Evolutionary conservation across 2,888 invertebrate species (phyloP), one percentile per base, ranked within the genome.

Genomic region (Elmis aenea): DNA sequence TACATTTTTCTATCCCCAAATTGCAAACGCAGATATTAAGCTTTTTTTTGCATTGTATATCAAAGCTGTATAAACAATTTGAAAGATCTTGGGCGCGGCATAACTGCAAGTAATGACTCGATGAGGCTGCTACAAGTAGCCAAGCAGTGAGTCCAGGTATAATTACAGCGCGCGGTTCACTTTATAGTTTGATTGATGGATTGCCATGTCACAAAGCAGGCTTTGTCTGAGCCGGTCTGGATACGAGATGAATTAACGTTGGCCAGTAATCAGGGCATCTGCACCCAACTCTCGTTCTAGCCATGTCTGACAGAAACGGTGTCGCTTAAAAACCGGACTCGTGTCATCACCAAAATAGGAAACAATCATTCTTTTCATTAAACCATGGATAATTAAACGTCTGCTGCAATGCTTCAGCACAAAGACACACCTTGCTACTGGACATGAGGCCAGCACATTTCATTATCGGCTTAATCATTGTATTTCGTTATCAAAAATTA

Each of bases 111-210:
- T 8, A 18, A 8, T 8, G 8, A 18, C 18, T 18, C 18, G 8
- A 20, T 20, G 25, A 26, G 29, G 14, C 20, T n/a, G n/a, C n/a
- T 18, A 30, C 48, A 48, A 52, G 51, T 54, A 50, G 52, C 50
- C 37, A 31, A 41, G 45, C 47, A 46, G 45, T 42, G 45, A 40
- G 53, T 48, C 48, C 50, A 52, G 50, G 50, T 57, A 58, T 59
- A 58, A 57, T 58, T 58, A 55, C 54, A 50, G 32, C 42, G 46
- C 25, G 52, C 57, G 57, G 57, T 51, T 52, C 32, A 49, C 54
- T 57, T 58, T 56, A 51, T 53, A 40, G 54, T 48, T 57, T 59
- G 59, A 59, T 60, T 59, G 59, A 59, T 59, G 57, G 55, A 58
- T 56, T 54, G 57, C 55, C 53, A 42, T 57, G 59, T 60, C 55